Conservation (phyloP, 2,797 vertebrate species). For the Halcyon badia region DNA sequence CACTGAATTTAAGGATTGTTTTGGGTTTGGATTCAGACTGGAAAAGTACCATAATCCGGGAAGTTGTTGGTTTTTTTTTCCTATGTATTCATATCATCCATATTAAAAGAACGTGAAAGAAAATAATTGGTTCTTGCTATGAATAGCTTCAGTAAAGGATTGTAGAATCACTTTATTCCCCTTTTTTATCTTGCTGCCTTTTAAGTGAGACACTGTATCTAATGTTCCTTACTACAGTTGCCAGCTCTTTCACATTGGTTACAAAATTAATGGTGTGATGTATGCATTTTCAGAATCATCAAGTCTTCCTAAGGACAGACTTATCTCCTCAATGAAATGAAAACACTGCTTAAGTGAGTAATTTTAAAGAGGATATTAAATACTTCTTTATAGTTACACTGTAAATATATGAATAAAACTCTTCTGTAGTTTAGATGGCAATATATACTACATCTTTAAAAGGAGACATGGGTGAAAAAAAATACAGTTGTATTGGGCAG, state of each 20-base stretch:
- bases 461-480: not conserved
- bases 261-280: not conserved
- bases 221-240: not conserved
- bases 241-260: not conserved
- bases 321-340: slow-evolving; percentile 6
- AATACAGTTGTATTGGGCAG: not conserved
- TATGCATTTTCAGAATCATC: slow-evolving; percentile 12
- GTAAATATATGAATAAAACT: not conserved
- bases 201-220: not conserved
- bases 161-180: not conserved
- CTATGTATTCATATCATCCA: not conserved
- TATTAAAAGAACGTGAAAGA: not conserved
- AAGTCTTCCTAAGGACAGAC: not conserved
- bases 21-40: not conserved
- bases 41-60: not conserved
- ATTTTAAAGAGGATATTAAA: slow-evolving; percentile 10
- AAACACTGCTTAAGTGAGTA: not conserved
- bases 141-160: not conserved
- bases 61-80: not conserved
- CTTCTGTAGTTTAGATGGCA: not conserved
- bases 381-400: not conserved
- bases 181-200: not conserved
- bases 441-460: not conserved
- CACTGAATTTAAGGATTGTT: not conserved
- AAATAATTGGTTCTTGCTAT: not conserved